Evolutionary conservation across 2,888 invertebrate species (phyloP).

Genomic region (Macrosiphum euphorbiae): DNA sequence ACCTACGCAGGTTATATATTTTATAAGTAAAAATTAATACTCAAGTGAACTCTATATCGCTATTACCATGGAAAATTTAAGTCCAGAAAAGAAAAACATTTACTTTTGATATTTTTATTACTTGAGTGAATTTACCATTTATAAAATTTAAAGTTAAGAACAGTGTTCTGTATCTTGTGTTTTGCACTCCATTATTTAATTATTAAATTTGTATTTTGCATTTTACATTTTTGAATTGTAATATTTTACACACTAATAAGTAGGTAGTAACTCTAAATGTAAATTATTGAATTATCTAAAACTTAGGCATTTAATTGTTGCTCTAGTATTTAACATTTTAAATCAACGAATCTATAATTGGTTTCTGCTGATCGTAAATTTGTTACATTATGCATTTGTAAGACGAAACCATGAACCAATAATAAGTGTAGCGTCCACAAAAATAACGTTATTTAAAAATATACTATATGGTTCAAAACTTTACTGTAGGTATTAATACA

Average conservation of each 20-base stretch:
- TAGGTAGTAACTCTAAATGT: not conserved
- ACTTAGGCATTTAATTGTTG: not conserved
- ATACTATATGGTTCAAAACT: too few species aligned
- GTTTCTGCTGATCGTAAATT: too few species aligned
- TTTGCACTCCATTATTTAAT: not conserved
- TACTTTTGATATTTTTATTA: not conserved
- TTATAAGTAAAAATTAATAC: not conserved
- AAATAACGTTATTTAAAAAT: not conserved
- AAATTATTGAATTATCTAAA: not conserved
- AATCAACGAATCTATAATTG: too few species aligned
- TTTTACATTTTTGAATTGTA: not conserved
- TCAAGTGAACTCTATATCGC: not conserved
- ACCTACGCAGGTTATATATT: not conserved
- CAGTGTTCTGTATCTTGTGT: not conserved
- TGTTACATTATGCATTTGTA: not conserved
- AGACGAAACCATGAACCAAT: not conserved
- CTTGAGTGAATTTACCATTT: not conserved
- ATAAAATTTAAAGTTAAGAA: not conserved
- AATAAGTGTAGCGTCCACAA: not conserved
- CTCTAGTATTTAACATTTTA: too few species aligned
- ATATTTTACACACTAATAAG: not conserved
- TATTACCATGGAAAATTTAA: not conserved
- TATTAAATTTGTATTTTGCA: not conserved
- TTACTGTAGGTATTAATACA: too few species aligned
- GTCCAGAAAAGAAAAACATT: not conserved